Percentiles rank a stretch among this genome's conserved stretches.
Conservation (phyloP, 2,888 invertebrate species). For the Pimpla rufipes region DNA sequence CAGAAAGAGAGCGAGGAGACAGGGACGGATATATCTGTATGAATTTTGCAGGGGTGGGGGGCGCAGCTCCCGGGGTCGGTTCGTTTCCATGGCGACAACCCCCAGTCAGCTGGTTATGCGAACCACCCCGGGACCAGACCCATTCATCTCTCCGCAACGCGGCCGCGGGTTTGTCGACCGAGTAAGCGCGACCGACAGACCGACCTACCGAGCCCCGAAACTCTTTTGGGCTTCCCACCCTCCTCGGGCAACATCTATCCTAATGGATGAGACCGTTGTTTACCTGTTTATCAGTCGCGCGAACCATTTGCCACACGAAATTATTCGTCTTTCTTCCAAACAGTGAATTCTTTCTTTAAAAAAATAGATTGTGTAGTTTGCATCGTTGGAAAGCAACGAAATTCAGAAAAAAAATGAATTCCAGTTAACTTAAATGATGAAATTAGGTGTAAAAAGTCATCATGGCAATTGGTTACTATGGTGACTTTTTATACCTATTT, state of each 20-base stretch:
- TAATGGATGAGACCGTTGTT: constrained; percentile 12
- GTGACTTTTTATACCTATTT: too few species aligned
- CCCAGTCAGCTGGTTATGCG: constrained; percentile 83
- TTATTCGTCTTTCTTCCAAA: neutral
- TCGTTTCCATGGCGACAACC: constrained; percentile 83
- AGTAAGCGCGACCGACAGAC: constrained; percentile 74
- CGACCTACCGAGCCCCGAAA: constrained; percentile 66
- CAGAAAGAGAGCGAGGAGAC: constrained; percentile 27
- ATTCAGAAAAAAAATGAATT: too few species aligned
- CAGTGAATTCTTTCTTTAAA: neutral
- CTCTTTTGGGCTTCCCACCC: constrained; percentile 28
- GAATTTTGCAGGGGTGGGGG: constrained; percentile 80
- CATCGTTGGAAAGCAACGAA: too few species aligned
- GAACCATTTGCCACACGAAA: neutral
- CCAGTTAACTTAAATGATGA: too few species aligned
- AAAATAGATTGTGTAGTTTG: neutral
- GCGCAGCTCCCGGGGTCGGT: constrained; percentile 82
- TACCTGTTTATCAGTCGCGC: constrained; percentile 32
- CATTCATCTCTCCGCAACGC: constrained; percentile 79
- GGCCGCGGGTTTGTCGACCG: constrained; percentile 74
- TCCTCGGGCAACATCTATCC: constrained; percentile 4
- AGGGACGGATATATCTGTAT: constrained; percentile 65
- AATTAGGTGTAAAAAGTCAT: too few species aligned
- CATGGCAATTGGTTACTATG: too few species aligned
- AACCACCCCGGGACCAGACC: constrained; percentile 76